phyloP scores from a whole-genome alignment of 2,113 vertebrate species.

The Lagopus muta region DNA sequence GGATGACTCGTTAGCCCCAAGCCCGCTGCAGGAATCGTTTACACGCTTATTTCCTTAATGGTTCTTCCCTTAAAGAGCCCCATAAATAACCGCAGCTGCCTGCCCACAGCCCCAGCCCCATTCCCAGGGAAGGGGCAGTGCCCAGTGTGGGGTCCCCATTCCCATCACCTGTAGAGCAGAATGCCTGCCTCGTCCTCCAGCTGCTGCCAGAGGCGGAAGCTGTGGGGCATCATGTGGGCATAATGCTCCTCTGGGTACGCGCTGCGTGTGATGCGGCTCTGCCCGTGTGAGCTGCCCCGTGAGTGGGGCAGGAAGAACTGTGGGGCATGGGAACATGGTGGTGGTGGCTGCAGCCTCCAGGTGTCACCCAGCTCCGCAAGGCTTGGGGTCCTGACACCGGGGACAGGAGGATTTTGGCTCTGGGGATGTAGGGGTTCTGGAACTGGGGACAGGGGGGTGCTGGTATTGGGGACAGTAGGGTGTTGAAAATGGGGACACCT shows the following conservation, averaged over 20 bases:
- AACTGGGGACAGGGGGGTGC: neutral
- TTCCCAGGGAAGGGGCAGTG: neutral
- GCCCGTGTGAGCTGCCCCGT: constrained; percentile 93
- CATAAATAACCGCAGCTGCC: neutral
- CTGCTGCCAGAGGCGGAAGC: constrained; percentile 84
- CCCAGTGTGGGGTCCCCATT: accelerated
- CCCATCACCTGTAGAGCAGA: constrained; percentile 82
- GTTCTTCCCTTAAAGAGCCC: neutral
- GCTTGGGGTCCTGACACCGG: accelerated
- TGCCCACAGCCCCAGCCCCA: neutral
- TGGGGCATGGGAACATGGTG: accelerated
- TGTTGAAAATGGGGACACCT: neutral
- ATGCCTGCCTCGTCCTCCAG: constrained; percentile 83
- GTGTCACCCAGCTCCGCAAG: neutral
- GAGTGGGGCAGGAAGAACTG: constrained; percentile 92
- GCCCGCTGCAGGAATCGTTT: neutral
- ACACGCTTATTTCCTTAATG: constrained; percentile 25
- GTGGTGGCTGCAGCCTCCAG: neutral
- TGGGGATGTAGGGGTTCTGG: neutral
- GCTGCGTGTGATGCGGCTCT: constrained; percentile 89
- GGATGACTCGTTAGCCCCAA: neutral
- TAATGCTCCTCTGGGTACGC: constrained; percentile 83
- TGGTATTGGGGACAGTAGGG: neutral
- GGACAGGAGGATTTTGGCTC: accelerated
- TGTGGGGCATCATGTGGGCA: constrained; percentile 86